phyloP scores from a whole-genome alignment of 2,888 invertebrate genomes.

The Perizoma flavofasciatum region DNA sequence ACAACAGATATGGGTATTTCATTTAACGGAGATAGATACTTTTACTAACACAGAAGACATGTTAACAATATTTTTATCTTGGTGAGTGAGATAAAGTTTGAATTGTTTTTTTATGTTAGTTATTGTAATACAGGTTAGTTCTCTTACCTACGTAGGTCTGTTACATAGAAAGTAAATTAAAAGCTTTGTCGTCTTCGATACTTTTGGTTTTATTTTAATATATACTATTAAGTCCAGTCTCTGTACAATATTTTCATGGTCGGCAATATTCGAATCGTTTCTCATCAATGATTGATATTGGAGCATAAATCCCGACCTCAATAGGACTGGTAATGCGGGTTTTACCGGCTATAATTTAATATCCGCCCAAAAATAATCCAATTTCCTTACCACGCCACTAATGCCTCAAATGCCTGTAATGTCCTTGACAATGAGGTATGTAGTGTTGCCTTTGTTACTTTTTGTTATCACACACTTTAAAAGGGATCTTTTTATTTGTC shows the following conservation, averaged over 20 bases:
- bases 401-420: conserved; percentile 38
- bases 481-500: no score
- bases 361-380: conserved; percentile 78
- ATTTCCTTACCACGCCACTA: conserved; percentile 66
- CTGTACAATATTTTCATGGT: not conserved
- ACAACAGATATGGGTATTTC: conserved; percentile 43
- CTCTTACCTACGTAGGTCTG: no score
- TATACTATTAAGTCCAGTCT: not conserved
- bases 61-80: conserved; percentile 41
- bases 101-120: no score
- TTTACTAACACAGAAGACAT: conserved; percentile 48
- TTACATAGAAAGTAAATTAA: no score
- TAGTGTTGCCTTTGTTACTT: conserved; percentile 8
- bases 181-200: no score
- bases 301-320: conserved; percentile 57
- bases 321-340: conserved; percentile 66
- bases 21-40: conserved; percentile 54
- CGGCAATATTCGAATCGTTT: no score
- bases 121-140: no score
- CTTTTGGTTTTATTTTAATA: no score
- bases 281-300: conserved; percentile 47
- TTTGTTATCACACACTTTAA: conserved; percentile 1
- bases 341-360: conserved; percentile 79
- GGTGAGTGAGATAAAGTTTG: not conserved
- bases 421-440: conserved; percentile 51